Base-by-base conservation (phyloP, 2,113 vertebrate species). In the Lichenostomus cassidix region DNA sequence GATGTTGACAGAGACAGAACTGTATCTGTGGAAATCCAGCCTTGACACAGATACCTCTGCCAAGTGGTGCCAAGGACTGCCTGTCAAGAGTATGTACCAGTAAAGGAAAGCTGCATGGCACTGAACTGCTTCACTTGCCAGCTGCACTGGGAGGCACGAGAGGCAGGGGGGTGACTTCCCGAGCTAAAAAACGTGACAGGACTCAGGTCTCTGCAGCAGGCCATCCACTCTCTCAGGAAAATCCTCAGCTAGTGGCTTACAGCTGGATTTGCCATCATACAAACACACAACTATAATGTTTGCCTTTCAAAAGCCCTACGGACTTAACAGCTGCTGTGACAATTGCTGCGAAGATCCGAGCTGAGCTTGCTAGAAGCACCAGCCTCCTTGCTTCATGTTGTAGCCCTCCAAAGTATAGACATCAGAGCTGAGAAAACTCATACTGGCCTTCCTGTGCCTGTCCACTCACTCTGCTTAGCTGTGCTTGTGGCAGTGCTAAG, bases 181-280 rank as follows among this genome's bases (percentile, higher is more conserved):
- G 10, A 92, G 64, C 12, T 83, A 70, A 77, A 69, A 73, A 56
- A 87, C 21, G 15, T 82, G 89, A 92, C 75, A 69, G 50, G 19
- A 91, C 33, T 64, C 83, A 95, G 74, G 67, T 73, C 37, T 29
- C 59, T 76, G 47, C 71, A 76, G 70, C 65, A 79, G 49, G 46
- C 69, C 46, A 21, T 46, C 83, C 20, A 0, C 49, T 91, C 17
- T 53, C 76, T 90, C 53, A 73, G 83, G 67, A 90, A 85, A 92
- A 93, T 83, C 75, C 67, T 88, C 88, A 82, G 85, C 68, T 77
- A 59, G 87, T 84, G 60, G 35, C 47, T 85, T 55, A 73, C 87
- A 79, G 87, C 85, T 93, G 89, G 55, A 82, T 94, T 96, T 86
- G 63, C 78, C 71, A 94, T 94, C 78, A 87, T 58, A 33, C 53